Base-by-base conservation (phyloP, 2,113 vertebrate species). In the Bujurquina vittata region DNA sequence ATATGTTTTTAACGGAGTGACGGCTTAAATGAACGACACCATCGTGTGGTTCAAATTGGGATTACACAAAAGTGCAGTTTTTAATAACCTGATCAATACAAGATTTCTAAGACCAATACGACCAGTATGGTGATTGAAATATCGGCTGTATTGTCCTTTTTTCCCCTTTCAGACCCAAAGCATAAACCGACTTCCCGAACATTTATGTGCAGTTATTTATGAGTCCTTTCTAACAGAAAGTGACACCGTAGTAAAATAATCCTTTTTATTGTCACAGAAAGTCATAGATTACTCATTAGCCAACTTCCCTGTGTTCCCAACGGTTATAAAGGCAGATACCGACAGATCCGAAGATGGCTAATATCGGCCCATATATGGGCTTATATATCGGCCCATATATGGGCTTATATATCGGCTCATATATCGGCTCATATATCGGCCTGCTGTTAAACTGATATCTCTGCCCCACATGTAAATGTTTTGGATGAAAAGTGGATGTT, bases 321-420 rank as follows among this genome's bases (percentile, higher is more conserved):
- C 10, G 29, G 23, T 69, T 12, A 49, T 49, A 7, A 29, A 69
- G 20, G 23, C 65, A 2, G 65, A 69, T 49, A 69, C 15, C 7
- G 43, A 29, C 7, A 49, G 5, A 20, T 10, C 2, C 12, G 4
- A 4, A 46, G 4, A 14, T 43, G 3, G 40, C 11, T 43, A 43
- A 43, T 43, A 43, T 43, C 40, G 40, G 9, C 63, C 26, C 35
- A 35, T 35, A 35, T 35, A 35, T 35, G 1, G 4, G 31, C 31
- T 33, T 22, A 40, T 18, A 49, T 49, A 49, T 46, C 26, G 40
- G 40, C 0, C 22, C 0, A n/a, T n/a, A n/a, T n/a, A n/a, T n/a
- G n/a, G n/a, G n/a, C n/a, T n/a, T n/a, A n/a, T n/a, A 43, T 43
- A 43, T 43, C 40, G 40, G 9, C 63, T 18, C 35, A 35, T 35